Base-by-base conservation (phyloP, 1,140 invertebrate genomes). In the Phthorimaea operculella region DNA sequence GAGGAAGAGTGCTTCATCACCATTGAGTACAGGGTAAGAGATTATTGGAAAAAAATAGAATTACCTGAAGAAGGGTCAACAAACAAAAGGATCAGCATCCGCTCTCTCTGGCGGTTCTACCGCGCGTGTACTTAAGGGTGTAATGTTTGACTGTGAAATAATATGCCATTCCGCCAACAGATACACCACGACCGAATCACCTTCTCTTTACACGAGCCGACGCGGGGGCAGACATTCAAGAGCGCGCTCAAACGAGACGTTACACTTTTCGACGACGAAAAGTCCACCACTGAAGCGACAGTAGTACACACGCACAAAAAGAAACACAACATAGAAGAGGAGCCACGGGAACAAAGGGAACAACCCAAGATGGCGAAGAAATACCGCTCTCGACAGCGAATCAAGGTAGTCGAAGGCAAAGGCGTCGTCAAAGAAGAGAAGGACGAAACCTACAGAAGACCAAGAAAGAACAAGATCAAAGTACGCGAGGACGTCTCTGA, bases 171-270 rank as follows among this genome's bases (percentile, higher is more conserved):
- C 47, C n/a, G n/a, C 16, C 33, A 39, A 33, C 55, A 84, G 81
- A 79, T 84, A 42, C 81, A 84, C 55, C 81, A 81, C 51, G 81
- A 84, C 33, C 60, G 79, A 48, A 84, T 84, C 17, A 82, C 81
- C 1, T 84, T 84, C 52, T 82, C 81, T 0, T 59, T 84, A 10
- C 76, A 79, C 58, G 81, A 84, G 55, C 81, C 81, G 0, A 70
- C 68, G 0, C 66, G 81, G 5, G 81, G 81, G 0, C 81, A 84
- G 39, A 84, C 81, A 6, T 84, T 77, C 47, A 84, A 84, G 53
- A 84, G 81, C 51, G 75, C 76, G 9, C 58, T 84, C 5, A 84
- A 81, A 58, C 70, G 81, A 11, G 81, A 84, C 39, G 33, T 65
- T 0, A 47, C 16, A 0, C 44, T 33, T 0, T 68, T 74, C 10